Base-by-base conservation (phyloP, 1,140 invertebrate species). In the Papilio helenus region DNA sequence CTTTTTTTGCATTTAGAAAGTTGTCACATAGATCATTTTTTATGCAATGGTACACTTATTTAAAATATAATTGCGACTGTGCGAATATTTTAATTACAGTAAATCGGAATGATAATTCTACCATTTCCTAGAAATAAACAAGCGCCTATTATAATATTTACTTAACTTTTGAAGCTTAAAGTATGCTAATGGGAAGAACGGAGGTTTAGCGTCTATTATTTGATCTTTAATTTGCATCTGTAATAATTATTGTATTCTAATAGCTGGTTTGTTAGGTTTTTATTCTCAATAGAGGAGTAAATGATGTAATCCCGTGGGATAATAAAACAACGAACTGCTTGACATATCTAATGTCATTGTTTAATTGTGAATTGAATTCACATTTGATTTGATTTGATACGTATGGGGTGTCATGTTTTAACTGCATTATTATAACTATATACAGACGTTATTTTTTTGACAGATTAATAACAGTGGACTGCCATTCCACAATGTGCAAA, bases 1-100 rank as follows among this genome's bases (percentile, higher is more conserved):
- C 39, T 76, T 58, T 74, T n/a, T 49, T 68, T 65, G 5, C 12
- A 29, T 29, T 68, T 68, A 68, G 61, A 68, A 68, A 68, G 61
- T 34, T 29, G 61, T 16, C 26, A 29, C 26, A 68, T 34, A 34
- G n/a, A 29, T 68, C 0, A 34, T 34, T 68, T 68, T 68, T 68
- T 16, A 26, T 68, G 12, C 12, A 68, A 34, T 29, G 61, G 14
- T 65, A 18, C 34, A 20, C n/a, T 58, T 68, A 34, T 68, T 61
- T 16, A 34, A 68, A 68, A 26, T 61, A 29, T 14, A 29, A 65
- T 29, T 68, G 26, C 20, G 23, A 61, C 9, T 61, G 23, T 9
- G 4, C 14, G 61, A 68, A 29, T 68, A 29, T 29, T 68, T 68
- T 14, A 68, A 16, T 29, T 7, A 46, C 34, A 5, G 34, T 34